Conservation (phyloP, 2,797 vertebrate genomes). For the Oreochromis mossambicus region DNA sequence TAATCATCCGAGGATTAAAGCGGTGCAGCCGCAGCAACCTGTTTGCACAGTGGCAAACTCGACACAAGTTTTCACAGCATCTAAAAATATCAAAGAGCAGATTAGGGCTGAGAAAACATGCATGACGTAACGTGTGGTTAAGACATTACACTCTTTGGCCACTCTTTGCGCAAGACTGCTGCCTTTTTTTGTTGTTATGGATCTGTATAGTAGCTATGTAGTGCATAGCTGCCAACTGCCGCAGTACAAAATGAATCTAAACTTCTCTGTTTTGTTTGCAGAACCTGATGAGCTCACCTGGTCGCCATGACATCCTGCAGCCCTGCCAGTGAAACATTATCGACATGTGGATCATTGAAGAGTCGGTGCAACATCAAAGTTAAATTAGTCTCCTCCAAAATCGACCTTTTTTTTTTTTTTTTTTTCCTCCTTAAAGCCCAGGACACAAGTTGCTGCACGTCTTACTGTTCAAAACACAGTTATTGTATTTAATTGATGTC, state of each 20-base stretch:
- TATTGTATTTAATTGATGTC: background rate
- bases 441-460: background rate
- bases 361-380: background rate
- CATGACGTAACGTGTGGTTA: slow-evolving; percentile 29
- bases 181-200: background rate
- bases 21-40: background rate
- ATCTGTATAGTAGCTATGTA: background rate
- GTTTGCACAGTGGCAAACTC: background rate
- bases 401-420: background rate
- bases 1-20: slow-evolving; percentile 35
- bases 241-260: background rate
- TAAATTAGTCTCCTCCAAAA: background rate
- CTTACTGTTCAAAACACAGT: background rate
- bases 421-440: background rate
- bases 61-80: background rate
- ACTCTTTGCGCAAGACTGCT: background rate
- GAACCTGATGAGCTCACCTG: slow-evolving; percentile 69
- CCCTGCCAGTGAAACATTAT: slow-evolving; percentile 56
- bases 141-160: background rate
- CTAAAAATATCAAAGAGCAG: slow-evolving; percentile 29
- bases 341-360: background rate
- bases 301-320: slow-evolving; percentile 59
- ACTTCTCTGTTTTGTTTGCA: slow-evolving; percentile 31
- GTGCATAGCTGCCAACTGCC: background rate
- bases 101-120: background rate